Percentiles rank a stretch among this genome's conserved stretches.
Conservation (phyloP, 2,888 invertebrate genomes). For the Leucozona laternaria region DNA sequence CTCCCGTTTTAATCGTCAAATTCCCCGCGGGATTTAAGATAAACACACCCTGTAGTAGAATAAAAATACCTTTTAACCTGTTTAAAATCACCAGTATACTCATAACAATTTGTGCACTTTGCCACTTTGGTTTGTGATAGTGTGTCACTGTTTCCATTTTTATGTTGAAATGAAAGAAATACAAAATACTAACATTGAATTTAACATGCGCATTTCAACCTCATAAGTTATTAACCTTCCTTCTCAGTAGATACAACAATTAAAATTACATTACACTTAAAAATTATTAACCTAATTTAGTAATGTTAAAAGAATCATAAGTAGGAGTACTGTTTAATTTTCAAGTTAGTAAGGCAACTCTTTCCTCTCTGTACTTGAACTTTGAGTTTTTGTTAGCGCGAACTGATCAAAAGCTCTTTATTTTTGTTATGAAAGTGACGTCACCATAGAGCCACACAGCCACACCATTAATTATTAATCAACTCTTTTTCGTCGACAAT, state of each 20-base stretch:
- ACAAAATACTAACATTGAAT: too few species aligned
- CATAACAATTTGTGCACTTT: too few species aligned
- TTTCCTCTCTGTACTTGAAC: constrained; percentile 44
- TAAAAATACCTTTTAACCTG: too few species aligned
- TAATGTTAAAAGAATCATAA: too few species aligned
- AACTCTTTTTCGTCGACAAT: neutral
- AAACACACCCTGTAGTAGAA: too few species aligned
- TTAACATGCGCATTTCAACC: neutral
- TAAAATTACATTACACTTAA: neutral
- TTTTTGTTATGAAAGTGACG: constrained; percentile 25
- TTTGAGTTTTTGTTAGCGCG: constrained; percentile 24
- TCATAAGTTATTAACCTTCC: constrained; percentile 3
- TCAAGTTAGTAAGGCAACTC: constrained; percentile 18
- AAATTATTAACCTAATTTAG: neutral
- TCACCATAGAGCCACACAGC: neutral
- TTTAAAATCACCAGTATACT: too few species aligned
- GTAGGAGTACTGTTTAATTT: too few species aligned
- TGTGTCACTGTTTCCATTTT: too few species aligned
- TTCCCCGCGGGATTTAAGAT: too few species aligned
- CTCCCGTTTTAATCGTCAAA: too few species aligned
- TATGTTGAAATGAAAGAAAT: too few species aligned
- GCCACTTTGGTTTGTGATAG: too few species aligned
- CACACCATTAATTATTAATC: neutral
- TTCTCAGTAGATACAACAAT: neutral
- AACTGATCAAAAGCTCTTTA: constrained; percentile 22